Conservation (phyloP, 1,140 invertebrate genomes). For the Maniola jurtina region DNA sequence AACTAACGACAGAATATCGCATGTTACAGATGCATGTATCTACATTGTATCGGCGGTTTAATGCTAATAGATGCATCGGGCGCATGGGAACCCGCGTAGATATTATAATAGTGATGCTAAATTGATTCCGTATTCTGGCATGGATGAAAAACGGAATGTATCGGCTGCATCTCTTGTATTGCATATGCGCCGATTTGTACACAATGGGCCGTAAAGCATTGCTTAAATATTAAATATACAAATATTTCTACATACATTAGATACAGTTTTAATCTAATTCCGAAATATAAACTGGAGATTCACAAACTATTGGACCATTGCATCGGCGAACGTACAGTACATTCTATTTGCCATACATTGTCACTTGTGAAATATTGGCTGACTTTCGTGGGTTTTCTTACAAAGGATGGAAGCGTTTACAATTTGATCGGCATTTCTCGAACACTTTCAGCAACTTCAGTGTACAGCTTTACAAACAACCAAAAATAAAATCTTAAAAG, state of each 20-base stretch:
- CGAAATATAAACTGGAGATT: too few species aligned
- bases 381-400: too few species aligned
- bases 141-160: constrained; percentile 25
- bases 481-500: too few species aligned
- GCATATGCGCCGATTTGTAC: constrained; percentile 24
- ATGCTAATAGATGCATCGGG: constrained; percentile 29
- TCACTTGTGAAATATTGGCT: too few species aligned
- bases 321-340: too few species aligned
- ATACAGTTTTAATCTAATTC: not conserved
- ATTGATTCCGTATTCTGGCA: constrained; percentile 21
- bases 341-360: too few species aligned
- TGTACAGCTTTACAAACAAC: too few species aligned
- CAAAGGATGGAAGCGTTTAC: too few species aligned
- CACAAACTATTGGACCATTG: too few species aligned
- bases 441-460: too few species aligned
- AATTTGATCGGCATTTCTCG: too few species aligned
- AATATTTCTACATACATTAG: constrained; percentile 1
- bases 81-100: constrained; percentile 18
- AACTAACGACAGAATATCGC: not conserved
- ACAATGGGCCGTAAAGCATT: constrained; percentile 28
- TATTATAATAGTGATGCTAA: constrained; percentile 32
- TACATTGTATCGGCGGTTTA: constrained; percentile 22
- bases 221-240: constrained; percentile 3
- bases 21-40: constrained; percentile 11
- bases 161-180: constrained; percentile 19